Base-by-base conservation (phyloP, 2,888 invertebrate genomes). In the Torymus texanus region DNA sequence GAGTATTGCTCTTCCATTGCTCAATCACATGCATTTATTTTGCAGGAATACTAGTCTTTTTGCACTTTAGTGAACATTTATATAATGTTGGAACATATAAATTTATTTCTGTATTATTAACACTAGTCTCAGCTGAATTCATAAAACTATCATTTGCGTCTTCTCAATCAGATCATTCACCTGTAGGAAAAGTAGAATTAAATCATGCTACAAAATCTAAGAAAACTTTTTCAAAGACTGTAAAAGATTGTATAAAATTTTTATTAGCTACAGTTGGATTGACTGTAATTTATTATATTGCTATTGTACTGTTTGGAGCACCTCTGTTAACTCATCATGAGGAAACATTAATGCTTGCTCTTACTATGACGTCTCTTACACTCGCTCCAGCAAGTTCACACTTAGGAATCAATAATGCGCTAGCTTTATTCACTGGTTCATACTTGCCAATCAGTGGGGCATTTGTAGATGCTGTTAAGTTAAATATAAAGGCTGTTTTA, bases 281-380 rank as follows among this genome's bases (percentile, higher is more conserved):
- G 41, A 90, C 91, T 59, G 88, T 91, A 58, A 86, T 92, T 75
- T 94, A 93, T 86, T 94, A 94, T 84, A 82, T 92, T 3, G 90
- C 92, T 5, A 93, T 94, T 18, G 92, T 95, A 68, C 84, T 95
- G 68, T 94, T 95, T 84, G 95, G 95, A 56, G 95, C 95, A 0
- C 94, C 94, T 4, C 88, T 94, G 5, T 87, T 93, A 62, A 92
- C 92, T 11, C 91, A 93, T 78, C 93, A 93, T 58, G 93, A 94
- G 85, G 93, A 94, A 88, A 95, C 95, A 0, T 90, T 94, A 29
- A 93, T 94, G 92, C 91, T 95, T 79, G 92, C 94, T 3, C 83
- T 93, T 1, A 89, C 95, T 51, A 86, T 95, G 75, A 93, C 93
- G 0, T 88, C 92, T 29, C 88, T 95, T 68, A 93, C 94, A 2